Base-by-base conservation (phyloP, 2,113 vertebrate genomes). In the Sterrhoptilus dennistouni region DNA sequence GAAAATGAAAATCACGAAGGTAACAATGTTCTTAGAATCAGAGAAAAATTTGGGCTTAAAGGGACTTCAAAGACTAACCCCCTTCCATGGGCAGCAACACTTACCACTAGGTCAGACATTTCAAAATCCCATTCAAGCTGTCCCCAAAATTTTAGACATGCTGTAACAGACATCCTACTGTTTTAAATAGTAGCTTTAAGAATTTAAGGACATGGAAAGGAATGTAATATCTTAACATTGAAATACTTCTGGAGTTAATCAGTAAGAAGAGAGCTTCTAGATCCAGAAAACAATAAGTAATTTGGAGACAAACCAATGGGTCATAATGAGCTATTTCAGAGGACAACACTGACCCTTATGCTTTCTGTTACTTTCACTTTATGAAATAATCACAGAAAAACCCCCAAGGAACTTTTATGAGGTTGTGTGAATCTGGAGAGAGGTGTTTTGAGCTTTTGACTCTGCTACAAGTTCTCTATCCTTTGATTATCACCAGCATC, bases 281-380 rank as follows among this genome's bases (percentile, higher is more conserved):
- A 59, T 25, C 5, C 4, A 44, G 17, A 42, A 80, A 63, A 40
- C 2, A 45, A 4, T 1, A 22, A 6, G 7, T 9, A 36, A 13
- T 69, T 47, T 45, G 12, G 20, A 75, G 18, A 22, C 3, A 75
- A 63, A 85, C 6, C 7, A 49, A 11, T 4, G 2, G 5, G 6
- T 75, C 66, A 56, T 31, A 70, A 61, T 42, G 35, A 83, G 4
- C 2, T 33, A 1, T 13, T 7, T 79, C 29, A 38, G 18, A 52
- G 8, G 11, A 47, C 2, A 33, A 6, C 15, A 59, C 3, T 0
- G 0, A 23, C 9, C 9, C 4, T 29, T 25, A 14, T 3, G 6
- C 0, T 49, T 78, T 64, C 11, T 36, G 6, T 21, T 69, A 57
- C 2, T 83, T 79, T 20, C 11, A 20, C 5, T 71, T 60, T 45